Evolutionary conservation across 2,113 vertebrate species (phyloP).

Genomic region (Brachypteracias leptosomus): DNA sequence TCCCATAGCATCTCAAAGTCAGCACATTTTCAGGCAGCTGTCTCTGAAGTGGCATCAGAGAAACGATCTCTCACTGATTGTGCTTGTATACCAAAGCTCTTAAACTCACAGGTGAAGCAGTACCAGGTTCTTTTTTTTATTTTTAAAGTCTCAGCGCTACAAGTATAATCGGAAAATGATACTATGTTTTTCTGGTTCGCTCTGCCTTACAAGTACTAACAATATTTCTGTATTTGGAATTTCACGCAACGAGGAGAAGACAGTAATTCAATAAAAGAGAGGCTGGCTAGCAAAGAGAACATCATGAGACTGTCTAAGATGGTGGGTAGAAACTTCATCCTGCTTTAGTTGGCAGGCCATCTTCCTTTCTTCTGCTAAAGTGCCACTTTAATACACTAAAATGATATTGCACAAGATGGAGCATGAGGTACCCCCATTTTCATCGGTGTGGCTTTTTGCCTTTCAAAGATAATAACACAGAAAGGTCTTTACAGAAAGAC

Average conservation of each 20-base stretch:
- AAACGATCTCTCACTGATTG: neutral
- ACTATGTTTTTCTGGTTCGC: neutral
- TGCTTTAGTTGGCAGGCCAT: neutral
- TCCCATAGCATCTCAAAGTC: neutral
- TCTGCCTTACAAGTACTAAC: neutral
- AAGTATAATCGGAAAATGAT: neutral
- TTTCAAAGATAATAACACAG: neutral
- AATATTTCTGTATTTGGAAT: neutral
- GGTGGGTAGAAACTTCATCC: neutral
- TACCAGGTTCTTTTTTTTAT: neutral
- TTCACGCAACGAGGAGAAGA: neutral
- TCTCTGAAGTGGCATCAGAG: neutral
- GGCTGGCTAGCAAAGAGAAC: neutral
- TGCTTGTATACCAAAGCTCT: neutral
- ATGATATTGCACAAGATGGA: neutral
- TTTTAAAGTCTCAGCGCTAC: neutral
- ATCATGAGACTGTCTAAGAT: neutral
- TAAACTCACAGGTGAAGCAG: neutral
- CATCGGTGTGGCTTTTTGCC: accelerated
- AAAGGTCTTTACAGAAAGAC: neutral
- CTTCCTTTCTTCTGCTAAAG: neutral
- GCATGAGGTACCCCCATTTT: neutral
- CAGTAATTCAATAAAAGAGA: neutral
- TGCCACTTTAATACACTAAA: neutral
- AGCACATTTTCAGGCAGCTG: neutral